phyloP scores from a whole-genome alignment of 2,113 vertebrate species.

The Rhipidura dahli region DNA sequence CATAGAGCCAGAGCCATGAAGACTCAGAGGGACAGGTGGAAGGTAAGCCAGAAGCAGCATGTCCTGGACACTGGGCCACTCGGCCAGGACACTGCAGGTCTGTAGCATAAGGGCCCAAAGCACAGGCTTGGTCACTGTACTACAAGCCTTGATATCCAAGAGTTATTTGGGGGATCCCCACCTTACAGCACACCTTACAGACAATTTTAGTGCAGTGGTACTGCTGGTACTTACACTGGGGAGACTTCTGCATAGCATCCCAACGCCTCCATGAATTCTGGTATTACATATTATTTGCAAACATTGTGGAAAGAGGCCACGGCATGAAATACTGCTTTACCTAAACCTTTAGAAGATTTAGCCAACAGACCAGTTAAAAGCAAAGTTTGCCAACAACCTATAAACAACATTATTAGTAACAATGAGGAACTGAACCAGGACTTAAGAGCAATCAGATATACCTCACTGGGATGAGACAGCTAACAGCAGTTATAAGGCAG shows the following conservation, averaged over 20 bases:
- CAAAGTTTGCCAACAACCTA: not conserved
- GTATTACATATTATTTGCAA: not conserved
- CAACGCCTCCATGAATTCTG: not conserved
- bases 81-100: not conserved
- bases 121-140: not conserved
- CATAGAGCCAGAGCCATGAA: not conserved
- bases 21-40: not conserved
- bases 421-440: not conserved
- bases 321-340: not conserved
- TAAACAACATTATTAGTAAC: not conserved
- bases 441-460: not conserved
- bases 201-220: not conserved
- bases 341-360: not conserved
- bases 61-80: not conserved
- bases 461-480: not conserved
- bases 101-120: fast-evolving
- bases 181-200: not conserved
- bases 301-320: not conserved
- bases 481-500: not conserved
- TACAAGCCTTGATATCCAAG: not conserved
- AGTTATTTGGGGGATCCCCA: not conserved
- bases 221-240: not conserved
- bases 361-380: not conserved
- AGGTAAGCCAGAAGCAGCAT: not conserved
- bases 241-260: not conserved